Evolutionary conservation across 2,113 vertebrate species (phyloP).

Genomic region (Neodon shergylaensis): DNA sequence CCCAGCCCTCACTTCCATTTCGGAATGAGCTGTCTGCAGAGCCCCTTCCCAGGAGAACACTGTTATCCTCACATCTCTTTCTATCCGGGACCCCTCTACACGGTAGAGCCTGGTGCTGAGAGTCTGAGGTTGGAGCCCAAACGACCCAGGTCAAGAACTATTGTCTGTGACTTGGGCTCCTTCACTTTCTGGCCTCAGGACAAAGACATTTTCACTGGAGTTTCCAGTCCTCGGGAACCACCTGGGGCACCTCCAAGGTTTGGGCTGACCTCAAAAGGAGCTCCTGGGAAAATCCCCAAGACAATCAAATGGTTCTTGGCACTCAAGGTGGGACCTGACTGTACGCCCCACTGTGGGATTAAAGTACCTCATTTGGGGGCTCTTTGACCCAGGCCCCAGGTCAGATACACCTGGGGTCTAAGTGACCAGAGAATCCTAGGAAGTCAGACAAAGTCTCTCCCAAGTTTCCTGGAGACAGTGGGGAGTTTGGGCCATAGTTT

Average conservation of each 20-base stretch:
- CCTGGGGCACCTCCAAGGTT: neutral
- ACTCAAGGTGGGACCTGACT: neutral
- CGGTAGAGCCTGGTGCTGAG: neutral
- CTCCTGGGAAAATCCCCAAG: conserved; percentile 6
- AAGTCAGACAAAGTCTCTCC: neutral
- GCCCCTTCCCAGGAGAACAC: neutral
- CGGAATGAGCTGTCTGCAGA: neutral
- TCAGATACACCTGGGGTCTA: neutral
- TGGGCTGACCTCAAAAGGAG: neutral
- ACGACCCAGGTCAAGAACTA: neutral
- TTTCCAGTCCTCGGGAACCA: conserved; percentile 43
- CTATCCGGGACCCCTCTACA: neutral
- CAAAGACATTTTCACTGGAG: neutral
- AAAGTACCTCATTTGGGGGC: neutral
- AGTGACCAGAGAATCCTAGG: neutral
- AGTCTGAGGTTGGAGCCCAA: neutral
- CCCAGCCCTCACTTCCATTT: neutral
- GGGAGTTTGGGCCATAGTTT: neutral
- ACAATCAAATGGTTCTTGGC: neutral
- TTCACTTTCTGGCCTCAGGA: neutral
- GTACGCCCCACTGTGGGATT: neutral
- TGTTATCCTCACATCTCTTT: neutral
- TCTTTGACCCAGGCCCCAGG: neutral
- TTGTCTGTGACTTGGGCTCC: neutral
- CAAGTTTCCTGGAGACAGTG: neutral